Conservation (phyloP, 1,140 invertebrate genomes). For the Odontomachus brunneus region DNA sequence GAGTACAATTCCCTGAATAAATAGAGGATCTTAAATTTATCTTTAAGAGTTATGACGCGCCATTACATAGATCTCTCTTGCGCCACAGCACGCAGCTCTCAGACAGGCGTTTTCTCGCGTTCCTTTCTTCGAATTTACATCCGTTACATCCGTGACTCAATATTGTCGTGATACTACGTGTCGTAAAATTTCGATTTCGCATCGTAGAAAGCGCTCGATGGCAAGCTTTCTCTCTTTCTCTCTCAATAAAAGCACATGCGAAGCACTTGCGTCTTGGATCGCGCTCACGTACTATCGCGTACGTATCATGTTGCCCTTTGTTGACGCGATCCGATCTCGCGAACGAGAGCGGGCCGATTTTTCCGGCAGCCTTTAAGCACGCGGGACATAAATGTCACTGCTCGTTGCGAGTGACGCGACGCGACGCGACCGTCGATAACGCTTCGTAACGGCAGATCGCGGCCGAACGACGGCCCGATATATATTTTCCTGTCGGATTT, state of each 20-base stretch:
- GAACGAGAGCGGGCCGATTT: constrained; percentile 15
- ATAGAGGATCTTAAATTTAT: no score
- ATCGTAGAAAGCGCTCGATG: background rate
- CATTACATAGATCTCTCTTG: no score
- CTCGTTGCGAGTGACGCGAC: constrained; percentile 26
- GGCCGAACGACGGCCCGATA: background rate
- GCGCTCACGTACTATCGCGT: background rate
- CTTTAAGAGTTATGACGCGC: no score
- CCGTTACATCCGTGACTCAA: background rate
- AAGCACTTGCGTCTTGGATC: constrained; percentile 19
- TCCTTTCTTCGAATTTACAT: background rate
- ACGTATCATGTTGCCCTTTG: constrained; percentile 4
- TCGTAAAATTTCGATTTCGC: constrained; percentile 7
- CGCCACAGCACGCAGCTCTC: no score
- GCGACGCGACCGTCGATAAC: constrained; percentile 14
- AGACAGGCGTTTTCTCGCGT: background rate
- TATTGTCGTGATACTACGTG: background rate
- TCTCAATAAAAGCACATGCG: constrained; percentile 21
- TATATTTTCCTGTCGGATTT: constrained; percentile 28
- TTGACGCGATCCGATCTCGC: background rate
- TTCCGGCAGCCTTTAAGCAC: constrained; percentile 13
- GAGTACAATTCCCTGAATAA: no score
- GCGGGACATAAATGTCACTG: constrained; percentile 35
- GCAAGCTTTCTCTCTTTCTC: background rate
- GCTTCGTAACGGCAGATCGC: constrained; percentile 8